A percentile compares a stretch with the other conserved stretches of the same genome.
Evolutionary conservation across 2,888 invertebrate genomes (phyloP).

Genomic region (Andrena flavipes): DNA sequence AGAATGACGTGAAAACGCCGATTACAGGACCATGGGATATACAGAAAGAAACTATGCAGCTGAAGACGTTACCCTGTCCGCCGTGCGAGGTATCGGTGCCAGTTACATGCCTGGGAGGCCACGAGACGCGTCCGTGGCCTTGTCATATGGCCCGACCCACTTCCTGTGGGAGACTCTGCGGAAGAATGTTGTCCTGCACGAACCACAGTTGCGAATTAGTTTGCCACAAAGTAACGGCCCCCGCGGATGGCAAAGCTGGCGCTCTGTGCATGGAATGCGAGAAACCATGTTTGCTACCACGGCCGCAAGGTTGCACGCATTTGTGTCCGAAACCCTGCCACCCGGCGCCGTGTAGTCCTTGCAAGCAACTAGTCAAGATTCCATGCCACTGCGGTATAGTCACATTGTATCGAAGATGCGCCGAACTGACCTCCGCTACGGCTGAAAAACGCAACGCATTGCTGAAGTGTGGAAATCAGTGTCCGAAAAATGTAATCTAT

Average conservation of each 20-base stretch:
- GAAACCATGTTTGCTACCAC: conserved; percentile 87
- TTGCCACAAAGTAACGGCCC: conserved; percentile 89
- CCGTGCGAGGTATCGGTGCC: conserved; percentile 90
- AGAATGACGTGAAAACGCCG: conserved; percentile 86
- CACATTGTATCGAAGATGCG: conserved; percentile 91
- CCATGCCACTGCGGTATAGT: conserved; percentile 94
- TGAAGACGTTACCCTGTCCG: conserved; percentile 88
- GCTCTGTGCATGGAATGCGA: conserved; percentile 86
- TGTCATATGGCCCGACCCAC: conserved; percentile 89
- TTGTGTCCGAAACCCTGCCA: conserved; percentile 90
- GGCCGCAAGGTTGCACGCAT: conserved; percentile 92
- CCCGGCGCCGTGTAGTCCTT: conserved; percentile 91
- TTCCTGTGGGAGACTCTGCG: conserved; percentile 93
- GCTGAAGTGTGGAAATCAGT: conserved; percentile 92
- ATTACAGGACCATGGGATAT: conserved; percentile 89
- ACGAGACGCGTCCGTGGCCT: conserved; percentile 89
- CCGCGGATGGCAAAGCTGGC: conserved; percentile 36
- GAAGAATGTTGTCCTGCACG: conserved; percentile 89
- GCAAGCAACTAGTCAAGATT: conserved; percentile 89
- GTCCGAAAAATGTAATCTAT: conserved; percentile 89
- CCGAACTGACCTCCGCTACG: conserved; percentile 87
- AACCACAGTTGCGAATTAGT: conserved; percentile 91
- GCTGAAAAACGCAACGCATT: conserved; percentile 84
- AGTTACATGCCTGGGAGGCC: conserved; percentile 90
- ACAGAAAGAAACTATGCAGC: conserved; percentile 82